Conservation (phyloP, 2,888 invertebrate species). For the Isoperla grammatica region DNA sequence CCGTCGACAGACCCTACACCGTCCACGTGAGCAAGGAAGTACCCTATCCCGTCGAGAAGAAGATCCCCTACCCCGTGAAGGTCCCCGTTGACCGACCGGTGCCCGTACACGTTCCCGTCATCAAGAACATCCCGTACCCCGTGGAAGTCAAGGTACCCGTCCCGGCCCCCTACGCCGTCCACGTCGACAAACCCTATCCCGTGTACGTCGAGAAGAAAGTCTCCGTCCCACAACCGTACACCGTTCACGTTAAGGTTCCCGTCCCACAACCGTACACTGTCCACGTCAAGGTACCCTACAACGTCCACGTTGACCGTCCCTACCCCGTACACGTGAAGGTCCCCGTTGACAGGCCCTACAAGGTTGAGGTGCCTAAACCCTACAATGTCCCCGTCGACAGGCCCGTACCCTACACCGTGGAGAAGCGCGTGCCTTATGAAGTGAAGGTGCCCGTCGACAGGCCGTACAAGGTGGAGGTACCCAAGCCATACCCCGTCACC, state of each 20-base stretch:
- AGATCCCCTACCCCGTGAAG: slow-evolving; percentile 50
- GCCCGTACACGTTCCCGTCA: slow-evolving; percentile 63
- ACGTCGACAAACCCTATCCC: slow-evolving; percentile 64
- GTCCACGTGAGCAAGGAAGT: slow-evolving; percentile 58
- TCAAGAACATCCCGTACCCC: slow-evolving; percentile 58
- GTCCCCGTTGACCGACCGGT: slow-evolving; percentile 51
- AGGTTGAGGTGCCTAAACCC: slow-evolving; percentile 56
- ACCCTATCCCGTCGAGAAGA: slow-evolving; percentile 50
- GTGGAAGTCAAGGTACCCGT: slow-evolving; percentile 48
- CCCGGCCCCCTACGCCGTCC: slow-evolving; percentile 67
- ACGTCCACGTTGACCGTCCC: slow-evolving; percentile 29
- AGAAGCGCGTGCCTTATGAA: slow-evolving; percentile 41
- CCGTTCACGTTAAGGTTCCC: slow-evolving; percentile 57
- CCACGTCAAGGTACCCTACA: slow-evolving; percentile 27
- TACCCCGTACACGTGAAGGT: slow-evolving; percentile 30
- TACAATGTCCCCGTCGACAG: slow-evolving; percentile 62
- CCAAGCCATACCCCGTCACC: slow-evolving; percentile 60
- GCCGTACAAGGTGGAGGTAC: slow-evolving; percentile 66
- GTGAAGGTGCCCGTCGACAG: slow-evolving; percentile 68
- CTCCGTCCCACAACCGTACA: slow-evolving; percentile 68
- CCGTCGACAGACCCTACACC: slow-evolving; percentile 47
- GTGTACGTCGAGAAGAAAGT: slow-evolving; percentile 58
- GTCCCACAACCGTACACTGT: slow-evolving; percentile 52
- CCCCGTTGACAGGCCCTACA: slow-evolving; percentile 30
- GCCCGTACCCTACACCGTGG: slow-evolving; percentile 50